phyloP scores from a whole-genome alignment of 2,888 invertebrate species.

The Leucophora obtusa region DNA sequence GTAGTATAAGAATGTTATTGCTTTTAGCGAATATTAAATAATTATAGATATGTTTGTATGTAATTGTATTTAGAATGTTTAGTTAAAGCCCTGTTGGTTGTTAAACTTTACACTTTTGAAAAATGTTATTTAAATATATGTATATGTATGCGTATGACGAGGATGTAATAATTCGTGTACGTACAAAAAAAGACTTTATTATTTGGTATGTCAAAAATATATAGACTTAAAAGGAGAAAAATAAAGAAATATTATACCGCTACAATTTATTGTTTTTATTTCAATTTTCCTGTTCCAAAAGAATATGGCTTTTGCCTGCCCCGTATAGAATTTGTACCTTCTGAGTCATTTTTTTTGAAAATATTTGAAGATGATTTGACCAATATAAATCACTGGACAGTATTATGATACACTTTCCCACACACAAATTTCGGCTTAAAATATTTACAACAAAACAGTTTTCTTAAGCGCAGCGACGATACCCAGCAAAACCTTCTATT shows the following conservation, averaged over 20 bases:
- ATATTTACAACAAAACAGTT: too few species aligned
- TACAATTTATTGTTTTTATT: neutral
- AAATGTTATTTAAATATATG: conserved; percentile 20
- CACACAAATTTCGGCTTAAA: too few species aligned
- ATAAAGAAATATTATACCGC: neutral
- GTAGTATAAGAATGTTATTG: neutral
- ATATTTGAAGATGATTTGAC: too few species aligned
- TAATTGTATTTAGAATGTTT: conserved; percentile 27
- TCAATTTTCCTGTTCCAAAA: neutral
- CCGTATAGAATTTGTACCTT: too few species aligned
- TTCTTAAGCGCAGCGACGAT: too few species aligned
- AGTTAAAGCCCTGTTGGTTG: conserved; percentile 39
- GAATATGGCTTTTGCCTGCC: too few species aligned
- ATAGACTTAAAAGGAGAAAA: too few species aligned
- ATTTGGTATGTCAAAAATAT: neutral
- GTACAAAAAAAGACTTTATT: conserved; percentile 19
- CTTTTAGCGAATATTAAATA: neutral
- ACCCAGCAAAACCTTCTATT: too few species aligned
- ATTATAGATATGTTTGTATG: neutral
- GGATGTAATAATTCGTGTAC: conserved; percentile 6
- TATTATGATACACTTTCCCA: too few species aligned
- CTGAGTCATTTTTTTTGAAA: too few species aligned
- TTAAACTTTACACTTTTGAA: conserved; percentile 44
- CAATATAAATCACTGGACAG: too few species aligned
- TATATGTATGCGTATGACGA: neutral